phyloP scores from a whole-genome alignment of 2,797 vertebrate species.

The Rhinatrema bivittatum region DNA sequence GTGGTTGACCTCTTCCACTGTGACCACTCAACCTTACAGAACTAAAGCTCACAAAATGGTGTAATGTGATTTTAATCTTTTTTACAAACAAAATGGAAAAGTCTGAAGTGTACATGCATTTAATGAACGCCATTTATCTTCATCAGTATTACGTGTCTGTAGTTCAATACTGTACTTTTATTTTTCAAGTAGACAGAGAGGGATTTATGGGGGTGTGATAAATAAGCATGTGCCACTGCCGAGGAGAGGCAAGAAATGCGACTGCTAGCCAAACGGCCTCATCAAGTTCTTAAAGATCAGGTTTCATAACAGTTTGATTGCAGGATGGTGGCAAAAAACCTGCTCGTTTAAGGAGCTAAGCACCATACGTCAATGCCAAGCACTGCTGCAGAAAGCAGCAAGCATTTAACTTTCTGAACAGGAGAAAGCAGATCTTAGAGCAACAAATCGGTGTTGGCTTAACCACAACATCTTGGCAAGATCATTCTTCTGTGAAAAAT shows the following conservation, averaged over 20 bases:
- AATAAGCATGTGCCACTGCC: slow-evolving; percentile 22
- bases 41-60: slow-evolving; percentile 20
- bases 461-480: slow-evolving; percentile 17
- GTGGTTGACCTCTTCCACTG: slow-evolving; percentile 28
- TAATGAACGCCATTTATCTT: slow-evolving; percentile 14
- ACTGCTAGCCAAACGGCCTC: slow-evolving; percentile 26
- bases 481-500: slow-evolving; percentile 6
- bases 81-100: slow-evolving; percentile 17
- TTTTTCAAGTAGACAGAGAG: slow-evolving; percentile 23
- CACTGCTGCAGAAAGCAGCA: slow-evolving; percentile 12
- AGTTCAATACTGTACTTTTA: slow-evolving; percentile 25
- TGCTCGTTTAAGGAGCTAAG: slow-evolving; percentile 29
- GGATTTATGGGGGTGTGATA: slow-evolving; percentile 31
- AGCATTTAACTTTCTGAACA: slow-evolving; percentile 11
- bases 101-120: not conserved
- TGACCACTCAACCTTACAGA: slow-evolving; percentile 17
- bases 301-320: slow-evolving; percentile 35
- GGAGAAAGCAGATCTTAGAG: slow-evolving; percentile 6
- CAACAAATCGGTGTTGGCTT: not conserved
- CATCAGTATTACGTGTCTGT: slow-evolving; percentile 7
- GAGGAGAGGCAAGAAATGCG: slow-evolving; percentile 23
- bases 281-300: slow-evolving; percentile 34
- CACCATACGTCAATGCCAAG: slow-evolving; percentile 23
- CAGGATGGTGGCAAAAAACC: slow-evolving; percentile 4
- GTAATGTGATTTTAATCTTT: slow-evolving; percentile 15